Conservation (phyloP, 64 coral and sea anemone genomes). For the Platygyra sinensis region DNA sequence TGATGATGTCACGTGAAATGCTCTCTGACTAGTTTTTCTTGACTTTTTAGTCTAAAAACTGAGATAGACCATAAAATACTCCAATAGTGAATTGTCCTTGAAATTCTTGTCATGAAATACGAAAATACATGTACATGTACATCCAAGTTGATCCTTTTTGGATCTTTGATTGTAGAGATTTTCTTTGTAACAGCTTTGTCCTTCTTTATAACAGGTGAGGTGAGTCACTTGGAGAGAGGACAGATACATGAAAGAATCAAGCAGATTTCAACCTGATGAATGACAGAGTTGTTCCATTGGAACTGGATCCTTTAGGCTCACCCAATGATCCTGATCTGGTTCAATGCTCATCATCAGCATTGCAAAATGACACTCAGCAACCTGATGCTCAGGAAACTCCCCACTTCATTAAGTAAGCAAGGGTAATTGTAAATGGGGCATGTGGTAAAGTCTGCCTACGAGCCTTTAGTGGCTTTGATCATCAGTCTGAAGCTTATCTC, state of each 20-base stretch:
- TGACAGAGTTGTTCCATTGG: constrained; percentile 24
- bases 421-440: not conserved
- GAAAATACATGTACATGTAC: too few relatives aligned
- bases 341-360: constrained; percentile 14
- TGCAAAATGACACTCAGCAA: not conserved
- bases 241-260: not conserved
- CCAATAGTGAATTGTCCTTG: too few relatives aligned
- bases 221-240: not conserved
- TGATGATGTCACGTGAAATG: too few relatives aligned
- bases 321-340: constrained; percentile 8
- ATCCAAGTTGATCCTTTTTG: too few relatives aligned
- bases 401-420: not conserved
- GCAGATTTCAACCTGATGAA: constrained; percentile 27
- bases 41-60: too few relatives aligned
- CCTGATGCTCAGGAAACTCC: not conserved
- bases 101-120: too few relatives aligned
- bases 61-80: too few relatives aligned
- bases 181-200: not conserved
- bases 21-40: too few relatives aligned
- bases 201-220: not conserved
- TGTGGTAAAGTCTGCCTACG: too few relatives aligned
- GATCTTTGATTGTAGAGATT: too few relatives aligned
- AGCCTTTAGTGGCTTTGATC: too few relatives aligned
- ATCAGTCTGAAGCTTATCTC: too few relatives aligned
- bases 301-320: constrained; percentile 1